Percentiles rank a stretch among this genome's conserved stretches.
These are phyloP conservation scores for Tinamus guttatus DNA, from an alignment of 2,113 vertebrate species.

Conservation along the genomic window DNA sequence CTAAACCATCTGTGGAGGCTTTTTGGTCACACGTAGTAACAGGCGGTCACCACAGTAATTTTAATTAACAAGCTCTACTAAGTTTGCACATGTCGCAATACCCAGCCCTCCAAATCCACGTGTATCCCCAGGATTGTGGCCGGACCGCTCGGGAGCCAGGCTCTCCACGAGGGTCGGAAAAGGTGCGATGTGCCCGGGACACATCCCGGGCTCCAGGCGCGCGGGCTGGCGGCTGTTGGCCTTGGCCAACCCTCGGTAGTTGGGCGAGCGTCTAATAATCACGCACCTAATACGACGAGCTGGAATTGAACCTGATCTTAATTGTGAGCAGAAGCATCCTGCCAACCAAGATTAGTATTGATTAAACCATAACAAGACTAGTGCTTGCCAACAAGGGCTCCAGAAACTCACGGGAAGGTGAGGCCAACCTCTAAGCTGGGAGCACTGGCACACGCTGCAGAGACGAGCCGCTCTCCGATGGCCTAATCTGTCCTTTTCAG, in stretches of 20 bases:
- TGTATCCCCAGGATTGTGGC: background rate
- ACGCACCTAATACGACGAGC: constrained; percentile 48
- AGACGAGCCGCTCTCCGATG: constrained; percentile 54
- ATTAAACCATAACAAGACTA: constrained; percentile 66
- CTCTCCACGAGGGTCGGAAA: background rate
- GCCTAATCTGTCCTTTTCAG: constrained; percentile 60
- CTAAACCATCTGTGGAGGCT: constrained; percentile 3
- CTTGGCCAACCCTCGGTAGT: background rate
- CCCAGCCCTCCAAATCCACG: constrained; percentile 11
- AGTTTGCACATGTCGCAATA: constrained; percentile 50
- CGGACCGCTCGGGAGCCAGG: background rate
- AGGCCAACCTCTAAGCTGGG: constrained; percentile 59
- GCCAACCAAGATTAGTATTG: constrained; percentile 72
- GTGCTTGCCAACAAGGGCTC: constrained; percentile 66
- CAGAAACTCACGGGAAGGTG: constrained; percentile 68
- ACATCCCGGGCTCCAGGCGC: background rate
- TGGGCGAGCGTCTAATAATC: constrained; percentile 51
- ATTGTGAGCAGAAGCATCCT: constrained; percentile 71
- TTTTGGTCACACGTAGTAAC: constrained; percentile 50
- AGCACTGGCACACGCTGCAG: constrained; percentile 40
- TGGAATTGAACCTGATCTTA: constrained; percentile 65
- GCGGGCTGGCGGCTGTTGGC: too few relatives aligned
- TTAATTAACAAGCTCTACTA: constrained; percentile 72
- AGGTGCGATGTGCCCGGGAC: background rate
- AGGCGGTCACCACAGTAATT: constrained; percentile 30